Percentiles rank a stretch among this genome's conserved stretches.
These are phyloP conservation scores for Sciurus niger DNA, from an alignment of 2,113 vertebrate genomes.

Conservation along the genomic window DNA sequence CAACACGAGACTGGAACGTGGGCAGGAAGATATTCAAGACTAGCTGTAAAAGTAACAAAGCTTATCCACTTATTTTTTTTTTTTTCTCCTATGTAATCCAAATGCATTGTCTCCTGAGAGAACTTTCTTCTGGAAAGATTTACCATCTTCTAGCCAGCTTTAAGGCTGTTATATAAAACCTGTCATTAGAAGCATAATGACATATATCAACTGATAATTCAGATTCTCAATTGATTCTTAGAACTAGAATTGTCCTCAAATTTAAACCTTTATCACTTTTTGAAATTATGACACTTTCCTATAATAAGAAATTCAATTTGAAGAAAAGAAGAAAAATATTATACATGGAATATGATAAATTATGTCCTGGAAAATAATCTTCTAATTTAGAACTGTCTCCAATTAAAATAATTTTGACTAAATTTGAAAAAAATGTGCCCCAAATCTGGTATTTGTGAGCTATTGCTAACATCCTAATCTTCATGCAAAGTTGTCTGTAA, in stretches of 20 bases:
- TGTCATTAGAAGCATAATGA: background rate
- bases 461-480: background rate
- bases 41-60: background rate
- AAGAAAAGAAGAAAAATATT: background rate
- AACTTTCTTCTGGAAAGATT: background rate
- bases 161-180: background rate
- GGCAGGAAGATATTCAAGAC: background rate
- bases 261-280: background rate
- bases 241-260: background rate
- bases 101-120: background rate
- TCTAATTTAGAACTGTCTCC: background rate
- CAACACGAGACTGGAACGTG: background rate
- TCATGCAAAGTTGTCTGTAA: background rate
- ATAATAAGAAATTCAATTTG: conserved; percentile 4
- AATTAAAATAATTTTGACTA: background rate
- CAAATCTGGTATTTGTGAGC: background rate
- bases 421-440: background rate
- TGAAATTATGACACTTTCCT: background rate
- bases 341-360: background rate
- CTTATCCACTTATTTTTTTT: background rate
- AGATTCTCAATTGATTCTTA: background rate
- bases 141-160: background rate
- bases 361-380: background rate
- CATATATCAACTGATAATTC: background rate
- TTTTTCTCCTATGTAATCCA: background rate